Base-by-base conservation (phyloP, 2,797 vertebrate genomes). In the Rhinogobio ventralis region DNA sequence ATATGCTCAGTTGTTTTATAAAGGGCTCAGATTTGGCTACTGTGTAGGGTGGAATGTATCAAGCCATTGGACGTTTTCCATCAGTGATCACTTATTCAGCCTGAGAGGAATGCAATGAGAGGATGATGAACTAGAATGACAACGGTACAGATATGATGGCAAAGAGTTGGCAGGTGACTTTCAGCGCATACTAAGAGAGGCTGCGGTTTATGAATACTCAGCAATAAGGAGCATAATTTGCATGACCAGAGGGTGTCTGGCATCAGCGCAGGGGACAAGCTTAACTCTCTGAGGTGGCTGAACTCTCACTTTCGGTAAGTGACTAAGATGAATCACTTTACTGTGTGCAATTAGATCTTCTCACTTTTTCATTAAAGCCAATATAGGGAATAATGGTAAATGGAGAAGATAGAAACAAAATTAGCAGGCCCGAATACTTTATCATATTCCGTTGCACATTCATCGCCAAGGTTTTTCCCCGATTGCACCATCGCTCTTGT, bases 301-400 rank as follows among this genome's bases (percentile, higher is more conserved):
- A 74, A 79, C 67, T 66, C 85, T 67, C 45, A 33, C 79, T 87
- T 81, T 79, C 72, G 3, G 36, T 87, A 85, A 86, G 64, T 86
- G 87, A 89, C 87, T 87, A 89, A 86, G 86, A 87, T 86, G 62
- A 86, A 89, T 89, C 80, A 69, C 84, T 86, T 85, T 62, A 51
- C 76, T 76, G 25, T 42, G 73, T 85, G 85, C 66, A 85, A 88
- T 89, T 90, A 88, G 75, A 87, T 89, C 80, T 81, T 81, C 85
- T 78, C 80, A 85, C 86, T 88, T 86, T 89, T 89, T 89, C 85
- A 89, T 89, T 89, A 83, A 75, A 85, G 71, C 33, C 23, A 33
- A 46, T 88, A 76, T 77, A 77, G 57, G 78, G 82, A 87, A 85
- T 88, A 86, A 86, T 77, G 79, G 83, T 85, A 89, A 84, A 79